phyloP scores from a whole-genome alignment of 2,888 invertebrate genomes.

The Polyommatus iphigenia region DNA sequence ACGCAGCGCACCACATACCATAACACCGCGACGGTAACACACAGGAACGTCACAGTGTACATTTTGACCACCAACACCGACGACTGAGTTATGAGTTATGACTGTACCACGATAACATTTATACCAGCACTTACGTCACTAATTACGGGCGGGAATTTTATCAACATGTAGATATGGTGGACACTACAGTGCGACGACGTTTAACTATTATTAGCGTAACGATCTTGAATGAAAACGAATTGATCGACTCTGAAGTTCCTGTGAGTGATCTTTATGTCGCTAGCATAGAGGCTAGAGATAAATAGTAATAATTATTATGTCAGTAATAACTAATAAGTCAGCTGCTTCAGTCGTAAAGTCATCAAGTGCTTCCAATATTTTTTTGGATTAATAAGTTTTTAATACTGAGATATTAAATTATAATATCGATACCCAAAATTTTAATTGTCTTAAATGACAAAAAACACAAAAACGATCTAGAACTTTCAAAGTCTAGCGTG shows the following conservation, averaged over 20 bases:
- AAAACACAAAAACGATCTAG: too few relatives aligned
- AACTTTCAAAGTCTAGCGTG: too few relatives aligned
- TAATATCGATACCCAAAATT: too few relatives aligned
- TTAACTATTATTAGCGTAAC: neutral
- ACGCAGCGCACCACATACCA: constrained; percentile 43
- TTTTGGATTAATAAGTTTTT: too few relatives aligned
- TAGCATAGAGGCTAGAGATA: neutral
- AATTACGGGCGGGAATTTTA: neutral
- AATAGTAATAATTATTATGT: too few relatives aligned
- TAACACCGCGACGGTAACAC: neutral
- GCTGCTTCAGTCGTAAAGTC: too few relatives aligned
- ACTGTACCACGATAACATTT: neutral
- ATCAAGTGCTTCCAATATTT: too few relatives aligned
- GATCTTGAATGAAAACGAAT: neutral
- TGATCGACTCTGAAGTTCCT: neutral
- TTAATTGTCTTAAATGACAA: too few relatives aligned
- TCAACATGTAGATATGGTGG: neutral
- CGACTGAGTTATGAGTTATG: neutral
- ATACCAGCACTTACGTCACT: constrained; percentile 16
- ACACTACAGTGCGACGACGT: neutral
- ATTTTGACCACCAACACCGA: neutral
- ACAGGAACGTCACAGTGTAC: neutral
- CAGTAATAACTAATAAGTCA: too few relatives aligned
- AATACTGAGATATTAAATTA: too few relatives aligned
- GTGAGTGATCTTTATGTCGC: neutral